Base-by-base conservation (phyloP, 2,797 vertebrate species). In the Anas georgica region DNA sequence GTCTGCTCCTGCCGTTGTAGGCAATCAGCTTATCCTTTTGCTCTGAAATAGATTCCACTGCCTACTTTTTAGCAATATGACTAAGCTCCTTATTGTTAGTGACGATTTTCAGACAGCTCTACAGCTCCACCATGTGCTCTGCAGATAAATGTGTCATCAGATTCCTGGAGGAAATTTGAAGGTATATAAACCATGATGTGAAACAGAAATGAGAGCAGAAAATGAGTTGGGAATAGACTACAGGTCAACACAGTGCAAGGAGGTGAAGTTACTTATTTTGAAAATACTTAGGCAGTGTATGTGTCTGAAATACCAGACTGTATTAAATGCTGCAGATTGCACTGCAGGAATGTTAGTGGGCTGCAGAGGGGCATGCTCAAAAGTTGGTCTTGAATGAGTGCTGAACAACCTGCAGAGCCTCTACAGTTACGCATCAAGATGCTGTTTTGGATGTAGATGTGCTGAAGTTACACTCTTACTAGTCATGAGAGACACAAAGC, bases 81-180 rank as follows among this genome's bases (percentile, higher is more conserved):
- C 83, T 91, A 87, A 68, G 66, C 54, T 82, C 37, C 11, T 9
- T 37, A 25, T 50, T 67, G 43, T 31, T 60, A 45, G 28, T 15
- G 64, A 18, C 37, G 35, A 45, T 45, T 23, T 37, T 91, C 29
- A 78, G 37, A 52, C 48, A 81, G 90, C 69, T 88, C 95, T 83
- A 70, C 50, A 94, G 94, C 93, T 94, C 92, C 94, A 94, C 86
- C 88, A 2, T 28, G 88, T 82, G 91, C 73, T 93, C 91, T 79
- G 37, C 77, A 68, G 56, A 31, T n/a, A 95, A 76, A 77, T 0
- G 2, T 17, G 54, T 33, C 33, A 72, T 52, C 69, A 55, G 25
- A 62, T 68, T 89, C 45, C 56, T 67, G 43, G 41, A 87, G 69
- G 73, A 80, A 46, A 5, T 80, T 28, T n/a, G n/a, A 33, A 6